Conservation (phyloP, 2,888 invertebrate genomes). For the Pyrrhosoma nymphula region DNA sequence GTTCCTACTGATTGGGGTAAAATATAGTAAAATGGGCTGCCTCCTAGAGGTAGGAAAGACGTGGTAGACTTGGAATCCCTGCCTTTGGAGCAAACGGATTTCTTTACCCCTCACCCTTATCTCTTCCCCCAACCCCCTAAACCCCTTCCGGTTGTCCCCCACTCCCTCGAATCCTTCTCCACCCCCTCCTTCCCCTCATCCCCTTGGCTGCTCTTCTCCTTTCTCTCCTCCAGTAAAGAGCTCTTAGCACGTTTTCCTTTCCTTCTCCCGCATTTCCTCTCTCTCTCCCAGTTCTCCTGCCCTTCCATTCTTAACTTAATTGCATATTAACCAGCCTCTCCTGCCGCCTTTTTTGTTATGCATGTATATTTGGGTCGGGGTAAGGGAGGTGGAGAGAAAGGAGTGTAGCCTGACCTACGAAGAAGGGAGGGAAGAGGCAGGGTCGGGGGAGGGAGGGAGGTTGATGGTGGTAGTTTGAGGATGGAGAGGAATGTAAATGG, state of each 20-base stretch:
- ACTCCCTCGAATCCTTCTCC: background rate
- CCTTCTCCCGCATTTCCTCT: background rate
- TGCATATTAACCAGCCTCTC: conserved; percentile 17
- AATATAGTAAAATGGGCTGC: no score
- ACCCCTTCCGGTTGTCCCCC: background rate
- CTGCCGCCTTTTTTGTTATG: background rate
- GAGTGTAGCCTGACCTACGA: background rate
- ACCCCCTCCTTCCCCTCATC: background rate
- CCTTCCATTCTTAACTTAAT: conserved; percentile 15
- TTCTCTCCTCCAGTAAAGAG: conserved; percentile 12
- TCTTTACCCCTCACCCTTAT: background rate
- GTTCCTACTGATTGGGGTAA: no score
- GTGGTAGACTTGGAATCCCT: no score
- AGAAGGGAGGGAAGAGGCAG: background rate
- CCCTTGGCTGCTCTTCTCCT: background rate
- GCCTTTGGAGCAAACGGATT: background rate
- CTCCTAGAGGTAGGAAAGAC: no score
- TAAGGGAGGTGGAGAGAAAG: background rate
- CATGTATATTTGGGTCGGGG: background rate
- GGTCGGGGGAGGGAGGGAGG: no score
- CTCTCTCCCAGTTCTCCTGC: background rate
- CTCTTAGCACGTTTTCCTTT: background rate
- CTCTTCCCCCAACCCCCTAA: no score
- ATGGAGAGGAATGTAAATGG: background rate
- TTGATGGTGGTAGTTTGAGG: no score